A percentile compares a stretch with the other conserved stretches of the same genome.
Conservation (phyloP, 1,140 invertebrate species). For the Thaumetopoea pityocampa region DNA sequence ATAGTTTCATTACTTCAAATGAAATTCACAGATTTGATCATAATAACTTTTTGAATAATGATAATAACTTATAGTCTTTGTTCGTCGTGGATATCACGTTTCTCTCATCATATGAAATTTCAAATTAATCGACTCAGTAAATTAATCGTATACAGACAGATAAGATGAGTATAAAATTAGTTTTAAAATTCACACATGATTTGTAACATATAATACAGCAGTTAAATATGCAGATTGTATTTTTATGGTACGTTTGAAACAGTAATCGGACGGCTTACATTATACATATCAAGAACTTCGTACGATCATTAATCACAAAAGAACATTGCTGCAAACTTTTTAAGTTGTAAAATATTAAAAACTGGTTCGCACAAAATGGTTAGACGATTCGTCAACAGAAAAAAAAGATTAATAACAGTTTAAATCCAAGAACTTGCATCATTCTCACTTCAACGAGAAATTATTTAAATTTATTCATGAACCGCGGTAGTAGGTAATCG, state of each 20-base stretch:
- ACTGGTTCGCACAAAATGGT: slow-evolving; percentile 4
- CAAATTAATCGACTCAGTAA: no score
- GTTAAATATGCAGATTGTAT: no score
- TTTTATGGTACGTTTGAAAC: slow-evolving; percentile 11
- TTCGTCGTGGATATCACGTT: no score
- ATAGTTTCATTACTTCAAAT: no score
- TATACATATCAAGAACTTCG: slow-evolving; percentile 5
- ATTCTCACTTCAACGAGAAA: slow-evolving; percentile 58
- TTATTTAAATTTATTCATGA: slow-evolving; percentile 71
- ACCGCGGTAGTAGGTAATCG: slow-evolving; percentile 57
- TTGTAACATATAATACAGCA: no score
- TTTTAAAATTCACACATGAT: no score
- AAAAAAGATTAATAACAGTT: slow-evolving; percentile 53
- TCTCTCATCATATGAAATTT: no score
- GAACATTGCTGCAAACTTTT: slow-evolving; percentile 11
- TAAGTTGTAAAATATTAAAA: slow-evolving; percentile 10
- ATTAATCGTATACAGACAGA: no score
- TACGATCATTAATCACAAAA: slow-evolving; percentile 9
- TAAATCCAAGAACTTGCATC: slow-evolving; percentile 67
- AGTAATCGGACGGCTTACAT: slow-evolving; percentile 7
- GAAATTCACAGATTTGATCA: no score
- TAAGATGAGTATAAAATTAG: no score
- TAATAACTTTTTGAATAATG: no score
- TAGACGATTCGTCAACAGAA: slow-evolving; percentile 31
- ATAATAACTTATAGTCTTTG: no score